These are phyloP conservation scores for Sarcophaga caerulescens DNA, from an alignment of 2,888 invertebrate species.

Conservation along the genomic window DNA sequence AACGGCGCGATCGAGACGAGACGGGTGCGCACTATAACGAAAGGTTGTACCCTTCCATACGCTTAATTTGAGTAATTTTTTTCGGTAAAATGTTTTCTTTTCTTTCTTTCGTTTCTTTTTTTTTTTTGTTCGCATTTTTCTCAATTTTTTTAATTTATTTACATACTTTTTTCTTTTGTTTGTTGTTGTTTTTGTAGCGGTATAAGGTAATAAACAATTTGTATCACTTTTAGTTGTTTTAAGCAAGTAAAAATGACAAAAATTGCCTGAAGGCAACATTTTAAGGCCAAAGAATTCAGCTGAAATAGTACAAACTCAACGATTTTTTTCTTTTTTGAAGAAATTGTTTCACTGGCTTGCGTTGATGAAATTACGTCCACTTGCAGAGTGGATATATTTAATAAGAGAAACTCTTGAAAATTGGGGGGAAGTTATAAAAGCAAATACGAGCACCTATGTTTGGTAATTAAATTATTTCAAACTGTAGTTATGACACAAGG, in stretches of 20 bases:
- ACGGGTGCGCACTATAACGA: slow-evolving; percentile 48
- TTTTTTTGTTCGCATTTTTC: not conserved
- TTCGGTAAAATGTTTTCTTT: slow-evolving; percentile 40
- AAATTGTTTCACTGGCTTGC: too few relatives aligned
- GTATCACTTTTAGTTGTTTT: slow-evolving; percentile 35
- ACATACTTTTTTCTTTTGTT: slow-evolving; percentile 41
- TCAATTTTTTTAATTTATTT: slow-evolving; percentile 36
- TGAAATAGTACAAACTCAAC: not conserved
- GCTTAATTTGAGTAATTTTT: slow-evolving; percentile 62
- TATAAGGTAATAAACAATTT: slow-evolving; percentile 27
- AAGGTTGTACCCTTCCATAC: slow-evolving; percentile 57
- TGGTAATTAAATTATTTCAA: too few relatives aligned
- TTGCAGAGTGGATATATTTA: too few relatives aligned
- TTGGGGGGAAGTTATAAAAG: too few relatives aligned
- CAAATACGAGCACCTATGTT: too few relatives aligned
- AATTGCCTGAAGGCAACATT: slow-evolving; percentile 31
- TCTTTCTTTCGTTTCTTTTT: slow-evolving; percentile 28
- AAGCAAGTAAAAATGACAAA: slow-evolving; percentile 34
- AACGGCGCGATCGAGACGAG: slow-evolving; percentile 12
- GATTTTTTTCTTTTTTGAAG: too few relatives aligned
- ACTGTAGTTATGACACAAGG: too few relatives aligned
- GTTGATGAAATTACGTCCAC: too few relatives aligned
- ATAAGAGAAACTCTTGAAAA: too few relatives aligned
- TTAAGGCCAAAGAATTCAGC: not conserved
- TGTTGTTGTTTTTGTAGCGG: slow-evolving; percentile 11